phyloP scores from a whole-genome alignment of 2,113 vertebrate species.

The Cryptotis parvus region DNA sequence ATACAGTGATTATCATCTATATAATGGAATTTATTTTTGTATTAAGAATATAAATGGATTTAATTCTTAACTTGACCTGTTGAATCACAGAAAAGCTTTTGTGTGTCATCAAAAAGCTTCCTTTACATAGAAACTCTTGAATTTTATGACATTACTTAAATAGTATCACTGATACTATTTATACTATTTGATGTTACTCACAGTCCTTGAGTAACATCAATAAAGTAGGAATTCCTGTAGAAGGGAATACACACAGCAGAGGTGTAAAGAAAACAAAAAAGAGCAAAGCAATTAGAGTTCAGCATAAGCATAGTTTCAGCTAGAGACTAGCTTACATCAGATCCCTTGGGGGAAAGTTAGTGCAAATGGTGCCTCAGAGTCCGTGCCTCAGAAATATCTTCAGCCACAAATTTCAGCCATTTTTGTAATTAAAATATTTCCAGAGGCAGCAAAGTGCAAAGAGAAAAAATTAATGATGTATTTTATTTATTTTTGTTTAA shows the following conservation, averaged over 20 bases:
- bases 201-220: neutral
- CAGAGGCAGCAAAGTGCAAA: too few species aligned
- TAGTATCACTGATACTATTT: too few species aligned
- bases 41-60: neutral
- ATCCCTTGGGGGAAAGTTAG: neutral
- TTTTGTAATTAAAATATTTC: too few species aligned
- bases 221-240: neutral
- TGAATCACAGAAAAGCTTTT: neutral
- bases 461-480: neutral
- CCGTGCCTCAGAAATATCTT: neutral
- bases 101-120: too few species aligned
- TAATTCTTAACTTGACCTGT: slow-evolving; percentile 6
- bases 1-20: neutral
- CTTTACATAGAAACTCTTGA: too few species aligned
- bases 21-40: neutral
- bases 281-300: neutral
- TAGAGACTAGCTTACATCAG: neutral
- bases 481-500: too few species aligned
- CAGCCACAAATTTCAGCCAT: neutral
- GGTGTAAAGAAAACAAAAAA: neutral
- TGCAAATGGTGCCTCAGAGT: neutral
- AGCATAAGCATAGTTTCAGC: neutral
- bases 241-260: neutral
- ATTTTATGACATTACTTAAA: too few species aligned
- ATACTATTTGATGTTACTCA: too few species aligned